Base-by-base conservation (phyloP, 2,797 vertebrate genomes). In the Rhynchotus rufescens region DNA sequence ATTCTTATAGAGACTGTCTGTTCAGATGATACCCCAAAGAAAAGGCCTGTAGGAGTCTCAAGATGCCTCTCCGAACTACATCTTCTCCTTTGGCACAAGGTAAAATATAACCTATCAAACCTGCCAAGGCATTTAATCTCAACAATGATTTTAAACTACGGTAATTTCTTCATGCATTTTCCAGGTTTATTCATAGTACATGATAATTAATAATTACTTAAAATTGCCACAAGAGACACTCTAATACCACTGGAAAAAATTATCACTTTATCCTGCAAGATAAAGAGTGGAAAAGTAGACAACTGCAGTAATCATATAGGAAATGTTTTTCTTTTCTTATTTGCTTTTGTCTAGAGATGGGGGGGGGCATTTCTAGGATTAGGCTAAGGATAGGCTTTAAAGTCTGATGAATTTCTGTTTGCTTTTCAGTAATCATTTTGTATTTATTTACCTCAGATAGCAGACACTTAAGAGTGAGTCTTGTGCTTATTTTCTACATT, bases 151-250 rank as follows among this genome's bases (percentile, higher is more conserved):
- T 81, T 56, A 72, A 82, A 62, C 79, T 45, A 13, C 25, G 49
- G 40, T 77, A 14, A 71, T 91, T 88, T 92, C 74, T 71, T 32
- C 45, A 38, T 30, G 10, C 3, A 13, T 84, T 95, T 92, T 82
- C 49, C n/a, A 75, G 9, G 14, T 94, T 88, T 80, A 19, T 60
- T 88, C 64, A 57, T 64, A 69, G 49, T 93, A 86, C 71, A 84
- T 86, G 68, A 93, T 89, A 88, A 93, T 93, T 94, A 92, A 94
- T 90, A 88, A 91, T 93, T 95, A 91, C 93, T 72, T 84, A 65
- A 67, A 95, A 91, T 74, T 88, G 49, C 92, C 95, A 96, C 92
- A 93, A 92, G 91, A 94, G 92, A 96, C 95, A 96, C 92, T 95
- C 89, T 96, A 91, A 91, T 91, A 94, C 91, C 83, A 86, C 86